Conservation (phyloP, 2,797 vertebrate species). For the Antrozous pallidus region DNA sequence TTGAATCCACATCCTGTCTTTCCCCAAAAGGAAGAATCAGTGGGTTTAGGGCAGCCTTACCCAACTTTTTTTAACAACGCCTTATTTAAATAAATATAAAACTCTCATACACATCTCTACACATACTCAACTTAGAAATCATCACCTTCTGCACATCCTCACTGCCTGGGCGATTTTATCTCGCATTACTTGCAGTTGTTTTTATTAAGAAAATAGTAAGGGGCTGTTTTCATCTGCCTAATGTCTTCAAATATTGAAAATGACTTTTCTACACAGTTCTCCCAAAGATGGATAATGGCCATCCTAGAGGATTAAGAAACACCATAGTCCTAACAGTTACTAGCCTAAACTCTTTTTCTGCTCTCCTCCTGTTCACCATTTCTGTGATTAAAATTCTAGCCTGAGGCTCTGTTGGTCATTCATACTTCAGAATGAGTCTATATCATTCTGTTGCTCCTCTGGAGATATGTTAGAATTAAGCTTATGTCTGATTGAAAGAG, state of each 20-base stretch:
- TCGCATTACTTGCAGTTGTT: neutral
- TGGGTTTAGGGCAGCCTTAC: neutral
- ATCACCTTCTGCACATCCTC: neutral
- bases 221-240: conserved; percentile 14
- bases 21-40: neutral
- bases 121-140: neutral
- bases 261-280: neutral
- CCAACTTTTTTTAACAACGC: conserved; percentile 4
- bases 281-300: neutral
- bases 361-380: neutral
- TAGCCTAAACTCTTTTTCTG: neutral
- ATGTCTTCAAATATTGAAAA: conserved; percentile 35
- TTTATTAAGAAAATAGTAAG: conserved; percentile 27
- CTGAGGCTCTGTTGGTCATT: neutral
- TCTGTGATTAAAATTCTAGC: neutral
- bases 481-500: neutral
- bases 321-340: neutral
- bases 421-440: neutral
- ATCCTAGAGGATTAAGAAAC: neutral
- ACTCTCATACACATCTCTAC: neutral
- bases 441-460: neutral
- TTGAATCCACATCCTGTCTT: neutral
- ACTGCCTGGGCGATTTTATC: neutral
- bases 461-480: neutral
- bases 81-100: conserved; percentile 25